phyloP scores from a whole-genome alignment of 2,888 invertebrate genomes.

The Chymomyza amoena region DNA sequence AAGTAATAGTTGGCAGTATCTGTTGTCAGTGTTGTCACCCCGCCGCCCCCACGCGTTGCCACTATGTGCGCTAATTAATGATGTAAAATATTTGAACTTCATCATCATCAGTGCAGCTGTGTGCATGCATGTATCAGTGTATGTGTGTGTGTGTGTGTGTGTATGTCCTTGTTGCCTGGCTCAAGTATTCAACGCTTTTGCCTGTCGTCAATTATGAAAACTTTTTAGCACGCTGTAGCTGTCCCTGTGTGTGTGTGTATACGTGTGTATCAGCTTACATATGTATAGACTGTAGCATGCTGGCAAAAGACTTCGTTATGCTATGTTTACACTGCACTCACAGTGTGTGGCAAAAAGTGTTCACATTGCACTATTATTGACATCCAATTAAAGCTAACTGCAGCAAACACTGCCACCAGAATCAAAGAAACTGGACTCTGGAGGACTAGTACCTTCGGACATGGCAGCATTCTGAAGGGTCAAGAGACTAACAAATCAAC shows the following conservation, averaged over 20 bases:
- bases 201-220: slow-evolving; percentile 67
- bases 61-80: slow-evolving; percentile 63
- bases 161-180: neutral
- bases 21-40: slow-evolving; percentile 6
- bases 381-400: no score
- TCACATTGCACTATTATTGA: no score
- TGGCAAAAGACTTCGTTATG: slow-evolving; percentile 35
- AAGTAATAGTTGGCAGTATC: slow-evolving; percentile 48
- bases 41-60: neutral
- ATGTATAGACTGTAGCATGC: neutral
- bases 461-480: no score
- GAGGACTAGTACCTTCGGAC: no score
- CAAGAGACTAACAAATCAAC: no score
- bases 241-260: slow-evolving; percentile 7
- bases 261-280: slow-evolving; percentile 6
- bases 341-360: no score
- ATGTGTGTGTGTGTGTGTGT: neutral
- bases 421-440: no score
- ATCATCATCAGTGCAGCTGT: slow-evolving; percentile 37
- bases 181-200: slow-evolving; percentile 24
- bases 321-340: no score
- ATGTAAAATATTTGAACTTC: slow-evolving; percentile 66
- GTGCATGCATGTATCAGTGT: no score
- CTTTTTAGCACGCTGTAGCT: slow-evolving; percentile 47
- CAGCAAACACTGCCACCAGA: no score